Evolutionary conservation across 2,888 invertebrate species (phyloP).

Genomic region (Lycophotia porphyrea): DNA sequence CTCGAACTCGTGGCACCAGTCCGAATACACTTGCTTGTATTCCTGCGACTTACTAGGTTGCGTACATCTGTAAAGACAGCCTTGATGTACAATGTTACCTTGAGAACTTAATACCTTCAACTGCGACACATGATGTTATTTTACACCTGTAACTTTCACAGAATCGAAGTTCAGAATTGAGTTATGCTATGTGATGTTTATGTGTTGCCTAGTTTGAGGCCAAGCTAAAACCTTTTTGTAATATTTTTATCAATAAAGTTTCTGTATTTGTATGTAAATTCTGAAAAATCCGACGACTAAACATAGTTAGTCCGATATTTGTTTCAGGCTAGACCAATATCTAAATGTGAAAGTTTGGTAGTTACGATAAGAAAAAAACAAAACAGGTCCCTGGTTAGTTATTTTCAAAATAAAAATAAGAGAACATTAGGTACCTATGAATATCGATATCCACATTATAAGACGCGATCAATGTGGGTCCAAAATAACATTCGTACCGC

Average conservation of each 20-base stretch:
- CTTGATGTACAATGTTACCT: not conserved
- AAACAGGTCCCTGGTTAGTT: not conserved
- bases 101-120: constrained; percentile 9
- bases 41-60: constrained; percentile 90
- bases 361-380: not conserved
- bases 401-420: not conserved
- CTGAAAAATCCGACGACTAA: not conserved
- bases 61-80: constrained; percentile 84
- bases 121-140: not conserved
- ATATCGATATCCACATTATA: constrained; percentile 91
- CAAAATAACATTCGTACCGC: constrained; percentile 91
- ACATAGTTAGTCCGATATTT: not conserved
- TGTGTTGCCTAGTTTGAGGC: too few relatives aligned
- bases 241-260: too few relatives aligned
- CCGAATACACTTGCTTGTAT: constrained; percentile 92
- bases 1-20: constrained; percentile 94
- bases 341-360: not conserved
- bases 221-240: too few relatives aligned
- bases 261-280: not conserved
- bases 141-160: not conserved
- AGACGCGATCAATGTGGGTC: constrained; percentile 89
- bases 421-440: constrained; percentile 80
- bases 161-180: not conserved
- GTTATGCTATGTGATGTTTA: too few relatives aligned
- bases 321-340: not conserved